Conservation (phyloP, 2,797 vertebrate species). For the Coracias cyanogaster region DNA sequence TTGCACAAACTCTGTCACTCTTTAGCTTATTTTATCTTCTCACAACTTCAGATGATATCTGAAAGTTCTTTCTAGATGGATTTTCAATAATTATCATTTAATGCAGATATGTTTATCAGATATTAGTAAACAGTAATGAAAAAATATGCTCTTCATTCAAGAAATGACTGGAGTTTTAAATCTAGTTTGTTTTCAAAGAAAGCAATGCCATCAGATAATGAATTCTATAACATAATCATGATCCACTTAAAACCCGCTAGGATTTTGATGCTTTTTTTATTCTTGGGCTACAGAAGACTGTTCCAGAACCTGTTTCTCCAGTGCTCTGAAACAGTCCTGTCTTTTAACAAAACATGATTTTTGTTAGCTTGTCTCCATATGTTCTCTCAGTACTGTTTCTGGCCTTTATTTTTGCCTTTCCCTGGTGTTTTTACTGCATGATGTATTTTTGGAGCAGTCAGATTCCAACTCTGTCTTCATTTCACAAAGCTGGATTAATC, state of each 20-base stretch:
- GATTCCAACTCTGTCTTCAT: not conserved
- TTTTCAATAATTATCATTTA: too few species aligned
- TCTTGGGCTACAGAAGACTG: not conserved
- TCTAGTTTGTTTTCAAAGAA: not conserved
- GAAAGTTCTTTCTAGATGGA: not conserved
- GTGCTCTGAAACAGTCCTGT: not conserved
- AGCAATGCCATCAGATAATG: not conserved
- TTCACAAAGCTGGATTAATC: not conserved
- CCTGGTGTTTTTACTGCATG: not conserved
- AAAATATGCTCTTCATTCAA: not conserved
- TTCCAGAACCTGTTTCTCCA: not conserved
- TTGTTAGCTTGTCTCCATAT: not conserved
- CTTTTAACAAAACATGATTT: not conserved
- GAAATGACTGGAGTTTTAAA: not conserved
- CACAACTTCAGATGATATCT: not conserved
- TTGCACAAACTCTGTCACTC: too few species aligned
- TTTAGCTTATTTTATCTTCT: not conserved
- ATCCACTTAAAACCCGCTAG: not conserved
- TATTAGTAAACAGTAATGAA: not conserved
- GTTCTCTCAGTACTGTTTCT: not conserved
- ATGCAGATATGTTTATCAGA: not conserved
- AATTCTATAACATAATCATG: not conserved
- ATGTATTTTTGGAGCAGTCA: not conserved
- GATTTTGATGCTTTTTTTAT: not conserved
- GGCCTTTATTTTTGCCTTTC: not conserved